Evolutionary conservation across 2,113 vertebrate species (phyloP).

Genomic region (Pterocles burchelli): DNA sequence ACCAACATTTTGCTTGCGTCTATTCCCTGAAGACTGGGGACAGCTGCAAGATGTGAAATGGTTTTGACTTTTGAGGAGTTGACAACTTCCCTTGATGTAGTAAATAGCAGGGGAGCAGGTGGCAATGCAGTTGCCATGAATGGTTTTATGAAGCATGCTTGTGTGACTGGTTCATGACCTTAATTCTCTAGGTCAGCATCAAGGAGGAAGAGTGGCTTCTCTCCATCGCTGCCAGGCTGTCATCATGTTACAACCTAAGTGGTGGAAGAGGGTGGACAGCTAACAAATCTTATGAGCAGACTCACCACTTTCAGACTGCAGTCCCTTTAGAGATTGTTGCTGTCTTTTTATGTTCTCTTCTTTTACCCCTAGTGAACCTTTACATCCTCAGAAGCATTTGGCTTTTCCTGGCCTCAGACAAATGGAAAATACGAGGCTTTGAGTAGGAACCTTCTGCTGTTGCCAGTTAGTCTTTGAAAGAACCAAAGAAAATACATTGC

Average conservation of each 20-base stretch:
- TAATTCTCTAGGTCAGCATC: constrained; percentile 35
- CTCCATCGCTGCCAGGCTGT: neutral
- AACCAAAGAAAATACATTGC: neutral
- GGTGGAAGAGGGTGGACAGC: constrained; percentile 11
- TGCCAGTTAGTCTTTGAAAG: neutral
- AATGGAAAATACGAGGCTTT: neutral
- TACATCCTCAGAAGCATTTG: neutral
- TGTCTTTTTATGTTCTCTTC: neutral
- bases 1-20: neutral
- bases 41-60: neutral
- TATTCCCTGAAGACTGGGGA: neutral
- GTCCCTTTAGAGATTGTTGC: neutral
- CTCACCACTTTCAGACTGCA: constrained; percentile 1
- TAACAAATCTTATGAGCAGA: constrained; percentile 52
- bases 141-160: neutral
- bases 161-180: constrained; percentile 24
- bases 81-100: constrained; percentile 7
- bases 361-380: neutral
- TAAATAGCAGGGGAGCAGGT: constrained; percentile 17
- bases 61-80: constrained; percentile 18
- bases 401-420: constrained; percentile 28
- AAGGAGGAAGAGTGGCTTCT: constrained; percentile 30
- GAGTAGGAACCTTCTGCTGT: neutral
- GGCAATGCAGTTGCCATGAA: neutral
- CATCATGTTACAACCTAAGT: constrained; percentile 26